Percentiles rank a stretch among this genome's conserved stretches.
phyloP scores from a whole-genome alignment of 2,797 vertebrate species.

The Octomys mimax region DNA sequence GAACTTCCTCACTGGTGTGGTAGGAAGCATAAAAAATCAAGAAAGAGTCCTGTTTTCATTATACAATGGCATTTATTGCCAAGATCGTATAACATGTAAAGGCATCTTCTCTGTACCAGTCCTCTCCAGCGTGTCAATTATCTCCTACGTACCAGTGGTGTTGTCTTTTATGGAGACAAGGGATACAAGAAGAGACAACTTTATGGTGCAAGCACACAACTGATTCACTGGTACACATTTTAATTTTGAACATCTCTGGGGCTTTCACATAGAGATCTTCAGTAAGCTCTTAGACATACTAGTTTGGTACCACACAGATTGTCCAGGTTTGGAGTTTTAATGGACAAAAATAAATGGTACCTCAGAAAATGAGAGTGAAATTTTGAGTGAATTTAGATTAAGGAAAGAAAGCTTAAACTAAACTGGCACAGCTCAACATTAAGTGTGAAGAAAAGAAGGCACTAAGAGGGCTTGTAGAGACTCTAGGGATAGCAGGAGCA shows the following conservation, averaged over 20 bases:
- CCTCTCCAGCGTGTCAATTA: background rate
- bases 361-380: background rate
- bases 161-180: background rate
- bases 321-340: background rate
- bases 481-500: background rate
- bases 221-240: background rate
- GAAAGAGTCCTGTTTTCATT: background rate
- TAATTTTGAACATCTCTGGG: background rate
- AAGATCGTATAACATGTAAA: background rate
- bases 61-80: background rate
- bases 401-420: background rate
- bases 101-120: background rate
- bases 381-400: background rate
- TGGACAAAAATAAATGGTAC: background rate
- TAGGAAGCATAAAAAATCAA: background rate
- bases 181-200: background rate
- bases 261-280: background rate
- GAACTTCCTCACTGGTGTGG: background rate
- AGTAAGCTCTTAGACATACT: background rate
- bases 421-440: background rate
- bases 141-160: background rate
- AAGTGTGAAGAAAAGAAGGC: background rate
- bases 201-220: background rate
- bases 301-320: background rate
- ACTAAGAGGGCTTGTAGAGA: background rate